Percentiles rank a stretch among this genome's conserved stretches.
phyloP scores from a whole-genome alignment of 2,888 invertebrate species.

The Trissolcus brochymenae region DNA sequence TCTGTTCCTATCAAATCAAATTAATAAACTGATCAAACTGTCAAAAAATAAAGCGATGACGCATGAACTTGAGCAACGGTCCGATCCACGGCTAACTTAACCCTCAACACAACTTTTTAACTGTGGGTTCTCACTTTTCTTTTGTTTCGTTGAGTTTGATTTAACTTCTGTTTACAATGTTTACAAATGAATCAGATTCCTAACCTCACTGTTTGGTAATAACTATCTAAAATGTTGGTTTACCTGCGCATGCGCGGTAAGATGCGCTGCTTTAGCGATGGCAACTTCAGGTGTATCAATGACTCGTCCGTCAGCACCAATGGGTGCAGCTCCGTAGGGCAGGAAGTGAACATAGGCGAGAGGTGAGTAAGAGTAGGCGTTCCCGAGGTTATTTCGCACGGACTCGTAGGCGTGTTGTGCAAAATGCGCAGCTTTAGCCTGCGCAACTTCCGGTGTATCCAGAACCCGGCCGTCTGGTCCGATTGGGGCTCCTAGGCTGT shows the following conservation, averaged over 20 bases:
- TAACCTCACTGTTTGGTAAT: no score
- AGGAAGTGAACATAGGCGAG: slow-evolving; percentile 25
- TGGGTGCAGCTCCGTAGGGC: slow-evolving; percentile 42
- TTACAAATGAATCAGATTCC: no score
- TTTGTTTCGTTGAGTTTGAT: no score
- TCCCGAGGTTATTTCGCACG: slow-evolving; percentile 40
- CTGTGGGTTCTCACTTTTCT: no score
- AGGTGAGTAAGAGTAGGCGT: slow-evolving; percentile 35
- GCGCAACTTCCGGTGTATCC: slow-evolving; percentile 56
- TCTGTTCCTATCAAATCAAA: no score
- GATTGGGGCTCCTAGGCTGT: slow-evolving; percentile 65
- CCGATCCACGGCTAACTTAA: no score
- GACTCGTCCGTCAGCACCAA: slow-evolving; percentile 50
- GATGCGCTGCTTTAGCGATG: slow-evolving; percentile 44
- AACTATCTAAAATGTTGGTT: no score
- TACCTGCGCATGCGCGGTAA: slow-evolving; percentile 45
- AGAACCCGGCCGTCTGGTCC: slow-evolving; percentile 60
- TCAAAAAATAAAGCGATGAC: no score
- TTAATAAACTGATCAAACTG: no score
- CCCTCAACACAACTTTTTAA: no score
- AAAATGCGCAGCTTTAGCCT: slow-evolving; percentile 51
- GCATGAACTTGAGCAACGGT: no score
- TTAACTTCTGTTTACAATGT: no score
- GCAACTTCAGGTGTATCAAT: slow-evolving; percentile 56
- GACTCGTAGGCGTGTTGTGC: slow-evolving; percentile 50